phyloP scores from a whole-genome alignment of 2,797 vertebrate species.

The Lerista edwardsae region DNA sequence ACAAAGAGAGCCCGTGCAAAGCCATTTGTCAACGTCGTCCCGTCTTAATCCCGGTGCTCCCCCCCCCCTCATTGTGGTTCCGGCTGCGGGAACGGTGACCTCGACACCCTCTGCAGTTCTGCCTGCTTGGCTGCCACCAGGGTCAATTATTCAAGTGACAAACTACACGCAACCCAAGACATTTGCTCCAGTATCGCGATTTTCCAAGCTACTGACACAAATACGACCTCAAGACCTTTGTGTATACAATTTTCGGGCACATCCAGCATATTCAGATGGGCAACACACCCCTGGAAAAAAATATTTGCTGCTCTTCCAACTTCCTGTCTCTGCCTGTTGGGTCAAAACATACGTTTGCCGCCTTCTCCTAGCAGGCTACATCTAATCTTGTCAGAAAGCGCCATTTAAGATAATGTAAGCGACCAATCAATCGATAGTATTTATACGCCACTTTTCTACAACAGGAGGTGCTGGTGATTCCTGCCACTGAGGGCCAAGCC shows the following conservation, averaged over 20 bases:
- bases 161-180: constrained; percentile 9
- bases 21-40: constrained; percentile 2
- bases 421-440: too few species aligned
- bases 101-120: constrained; percentile 43
- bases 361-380: neutral
- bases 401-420: neutral
- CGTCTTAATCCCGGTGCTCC: constrained; percentile 3
- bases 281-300: neutral
- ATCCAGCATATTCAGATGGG: neutral
- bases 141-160: constrained; percentile 53
- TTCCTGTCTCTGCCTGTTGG: neutral
- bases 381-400: neutral
- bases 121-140: constrained; percentile 48
- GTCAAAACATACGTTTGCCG: neutral
- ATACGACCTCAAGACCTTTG: neutral
- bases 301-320: neutral
- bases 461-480: too few species aligned
- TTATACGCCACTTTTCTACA: too few species aligned
- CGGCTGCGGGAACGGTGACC: neutral
- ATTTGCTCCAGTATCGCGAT: constrained; percentile 27
- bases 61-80: constrained; percentile 25
- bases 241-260: neutral
- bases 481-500: too few species aligned
- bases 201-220: neutral
- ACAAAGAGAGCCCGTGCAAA: constrained; percentile 9